Conservation (phyloP, 2,888 invertebrate species). For the Anthrax anthrax region DNA sequence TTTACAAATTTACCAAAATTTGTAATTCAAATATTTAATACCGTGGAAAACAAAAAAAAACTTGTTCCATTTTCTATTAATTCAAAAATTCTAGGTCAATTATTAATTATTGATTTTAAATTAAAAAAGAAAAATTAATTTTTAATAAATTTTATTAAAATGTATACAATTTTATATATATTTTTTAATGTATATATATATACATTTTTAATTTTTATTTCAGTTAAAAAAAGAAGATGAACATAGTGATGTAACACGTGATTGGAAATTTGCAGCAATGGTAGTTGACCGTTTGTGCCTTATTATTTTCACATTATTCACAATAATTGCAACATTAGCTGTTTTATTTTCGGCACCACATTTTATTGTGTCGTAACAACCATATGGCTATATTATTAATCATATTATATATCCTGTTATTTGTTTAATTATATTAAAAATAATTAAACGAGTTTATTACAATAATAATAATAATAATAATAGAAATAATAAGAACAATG, state of each 20-base stretch:
- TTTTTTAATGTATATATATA: too few relatives aligned
- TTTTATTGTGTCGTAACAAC: constrained; percentile 75
- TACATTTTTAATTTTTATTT: constrained; percentile 15
- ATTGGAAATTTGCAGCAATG: constrained; percentile 99
- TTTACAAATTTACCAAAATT: too few relatives aligned
- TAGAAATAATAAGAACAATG: too few relatives aligned
- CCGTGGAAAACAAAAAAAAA: too few relatives aligned
- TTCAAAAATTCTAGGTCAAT: too few relatives aligned
- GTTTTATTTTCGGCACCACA: constrained; percentile 92
- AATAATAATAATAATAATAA: too few relatives aligned
- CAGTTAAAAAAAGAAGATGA: constrained; percentile 86
- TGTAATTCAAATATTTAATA: too few relatives aligned
- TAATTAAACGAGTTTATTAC: constrained; percentile 11
- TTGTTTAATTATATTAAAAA: constrained; percentile 12
- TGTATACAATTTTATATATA: too few relatives aligned
- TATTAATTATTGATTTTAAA: too few relatives aligned
- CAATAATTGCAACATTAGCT: constrained; percentile 90
- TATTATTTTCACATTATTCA: constrained; percentile 97
- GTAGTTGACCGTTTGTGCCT: constrained; percentile 99
- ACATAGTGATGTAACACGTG: constrained; percentile 82
- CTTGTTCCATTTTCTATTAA: too few relatives aligned
- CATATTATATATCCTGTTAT: constrained; percentile 11
- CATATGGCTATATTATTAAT: constrained; percentile 9
- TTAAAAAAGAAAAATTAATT: too few relatives aligned
- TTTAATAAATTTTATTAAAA: too few relatives aligned